These are phyloP conservation scores for Catharus minimus DNA, from an alignment of 2,113 vertebrate species.

Conservation along the genomic window DNA sequence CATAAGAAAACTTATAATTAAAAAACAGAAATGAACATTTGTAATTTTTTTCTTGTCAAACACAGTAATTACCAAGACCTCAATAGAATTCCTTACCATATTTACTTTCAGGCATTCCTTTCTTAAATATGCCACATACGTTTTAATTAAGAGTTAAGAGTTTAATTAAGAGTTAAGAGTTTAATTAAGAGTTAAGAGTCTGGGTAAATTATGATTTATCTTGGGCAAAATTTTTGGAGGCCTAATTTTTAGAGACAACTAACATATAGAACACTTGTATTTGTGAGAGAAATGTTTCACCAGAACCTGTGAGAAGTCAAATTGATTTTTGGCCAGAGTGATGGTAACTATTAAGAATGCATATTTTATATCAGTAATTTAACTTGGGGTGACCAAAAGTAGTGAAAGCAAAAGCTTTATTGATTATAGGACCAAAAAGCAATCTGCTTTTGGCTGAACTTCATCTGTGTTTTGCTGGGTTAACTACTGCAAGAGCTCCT, in stretches of 20 bases:
- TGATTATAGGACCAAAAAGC: background rate
- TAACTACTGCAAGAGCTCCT: background rate
- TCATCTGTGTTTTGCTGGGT: background rate
- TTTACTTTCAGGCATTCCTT: background rate
- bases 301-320: background rate
- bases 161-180: background rate
- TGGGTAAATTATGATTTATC: background rate
- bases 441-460: background rate
- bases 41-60: background rate
- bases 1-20: background rate
- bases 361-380: background rate
- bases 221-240: background rate
- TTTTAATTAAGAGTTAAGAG: background rate
- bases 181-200: background rate
- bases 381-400: background rate
- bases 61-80: background rate
- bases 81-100: background rate
- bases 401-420: background rate
- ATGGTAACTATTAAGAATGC: background rate
- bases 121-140: background rate
- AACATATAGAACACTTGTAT: background rate
- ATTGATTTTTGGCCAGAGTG: background rate
- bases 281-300: background rate
- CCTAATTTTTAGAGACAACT: background rate
- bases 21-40: background rate